Base-by-base conservation (phyloP, 2,113 vertebrate species). In the Stictonetta naevosa region DNA sequence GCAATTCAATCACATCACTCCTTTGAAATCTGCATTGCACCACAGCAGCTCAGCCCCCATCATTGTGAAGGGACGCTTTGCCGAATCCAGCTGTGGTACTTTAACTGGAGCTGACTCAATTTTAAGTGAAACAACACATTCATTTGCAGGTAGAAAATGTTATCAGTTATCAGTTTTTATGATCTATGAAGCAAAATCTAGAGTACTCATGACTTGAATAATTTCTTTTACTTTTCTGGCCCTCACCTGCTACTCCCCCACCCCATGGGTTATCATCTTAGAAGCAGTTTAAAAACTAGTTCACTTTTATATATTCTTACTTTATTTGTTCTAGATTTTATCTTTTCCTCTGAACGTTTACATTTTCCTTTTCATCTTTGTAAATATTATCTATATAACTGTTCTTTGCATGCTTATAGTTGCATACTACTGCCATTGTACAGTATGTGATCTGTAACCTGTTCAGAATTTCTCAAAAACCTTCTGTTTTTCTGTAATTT, bases 1-100 rank as follows among this genome's bases (percentile, higher is more conserved):
- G 85, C 98, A 98, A 96, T 98, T 99, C 88, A 99, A 99, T 97
- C 98, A 98, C 60, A 92, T 99, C 92, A 97, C 98, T 78, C 99
- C 99, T 34, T 97, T 99, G 96, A 99, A 99, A 87, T 98, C 98
- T 11, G 98, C 99, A 4, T 95, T 99, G 83, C 96, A 98, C 5
- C 97, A 98, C 71, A 96, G 98, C 19, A 97, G 93, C 96, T 97
- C 97, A 53, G 98, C 97, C 86, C 97, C 98, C 2, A 80, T 99
- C 67, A 96, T 69, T 13, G 85, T 99, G 59, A 98, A 96, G 9
- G 99, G 99, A 20, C 97, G 93, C 0, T 97, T 99, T 88, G 92
- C 91, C 2, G 98, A 98, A 95, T 99, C 99, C 84, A 97, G 33
- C 79, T 99, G 99, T 73, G 98, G 98, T 36, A 96, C 98, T 56